Evolutionary conservation across 2,888 invertebrate species (phyloP).

Genomic region (Trichopoda pennipes): DNA sequence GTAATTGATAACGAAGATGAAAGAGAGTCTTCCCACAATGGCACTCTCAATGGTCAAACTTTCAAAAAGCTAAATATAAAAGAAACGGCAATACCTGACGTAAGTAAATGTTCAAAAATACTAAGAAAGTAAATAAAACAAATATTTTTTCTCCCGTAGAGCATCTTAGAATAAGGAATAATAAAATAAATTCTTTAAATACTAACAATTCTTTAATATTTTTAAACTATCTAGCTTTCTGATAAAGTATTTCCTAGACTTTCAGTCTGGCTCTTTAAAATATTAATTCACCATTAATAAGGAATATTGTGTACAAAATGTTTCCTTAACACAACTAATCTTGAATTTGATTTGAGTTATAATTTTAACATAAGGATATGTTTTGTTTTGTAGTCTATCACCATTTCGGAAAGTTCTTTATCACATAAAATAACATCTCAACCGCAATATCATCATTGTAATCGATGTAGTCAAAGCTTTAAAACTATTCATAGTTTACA

Average conservation of each 20-base stretch:
- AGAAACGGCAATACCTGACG: not conserved
- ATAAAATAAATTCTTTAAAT: no score
- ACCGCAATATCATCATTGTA: slow-evolving; percentile 67
- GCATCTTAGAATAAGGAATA: not conserved
- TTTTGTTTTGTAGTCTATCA: not conserved
- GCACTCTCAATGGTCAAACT: not conserved
- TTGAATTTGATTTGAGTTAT: not conserved
- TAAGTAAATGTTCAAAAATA: no score
- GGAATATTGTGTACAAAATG: no score
- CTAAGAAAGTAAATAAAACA: no score
- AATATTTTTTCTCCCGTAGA: not conserved
- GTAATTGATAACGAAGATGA: slow-evolving; percentile 2
- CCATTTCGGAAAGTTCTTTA: not conserved
- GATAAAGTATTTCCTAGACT: no score
- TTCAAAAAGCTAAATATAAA: not conserved
- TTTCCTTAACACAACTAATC: no score
- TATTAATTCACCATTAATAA: no score
- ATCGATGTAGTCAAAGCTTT: slow-evolving; percentile 71
- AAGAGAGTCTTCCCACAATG: not conserved
- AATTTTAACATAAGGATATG: not conserved
- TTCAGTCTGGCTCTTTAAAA: no score
- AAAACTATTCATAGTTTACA: slow-evolving; percentile 70
- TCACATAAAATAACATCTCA: not conserved
- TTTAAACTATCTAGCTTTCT: no score
- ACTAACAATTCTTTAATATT: no score